Conservation (phyloP, 2,888 invertebrate genomes). For the Priocnemis perturbator region DNA sequence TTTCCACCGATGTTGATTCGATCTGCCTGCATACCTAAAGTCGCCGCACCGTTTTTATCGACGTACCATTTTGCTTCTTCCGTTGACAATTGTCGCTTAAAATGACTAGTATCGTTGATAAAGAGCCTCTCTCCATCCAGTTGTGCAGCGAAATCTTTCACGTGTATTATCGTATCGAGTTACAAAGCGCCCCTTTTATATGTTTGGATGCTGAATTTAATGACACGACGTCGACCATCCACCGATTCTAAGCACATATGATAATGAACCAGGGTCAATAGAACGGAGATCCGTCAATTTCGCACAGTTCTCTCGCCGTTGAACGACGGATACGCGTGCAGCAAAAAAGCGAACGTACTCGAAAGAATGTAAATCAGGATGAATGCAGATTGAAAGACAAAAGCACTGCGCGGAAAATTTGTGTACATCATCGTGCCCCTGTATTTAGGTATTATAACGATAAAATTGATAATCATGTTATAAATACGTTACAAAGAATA, state of each 20-base stretch:
- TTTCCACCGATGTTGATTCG: conserved; percentile 7
- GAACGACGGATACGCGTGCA: conserved; percentile 41
- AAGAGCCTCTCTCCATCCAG: too few relatives aligned
- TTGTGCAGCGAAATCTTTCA: too few relatives aligned
- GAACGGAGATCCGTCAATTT: not conserved
- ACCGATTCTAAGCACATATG: conserved; percentile 33
- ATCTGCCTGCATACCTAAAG: conserved; percentile 1
- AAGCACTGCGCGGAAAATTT: conserved; percentile 48
- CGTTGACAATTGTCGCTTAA: too few relatives aligned
- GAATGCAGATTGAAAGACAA: conserved; percentile 14
- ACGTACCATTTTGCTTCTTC: not conserved
- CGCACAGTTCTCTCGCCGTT: conserved; percentile 21
- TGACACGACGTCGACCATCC: conserved; percentile 36
- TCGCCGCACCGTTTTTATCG: not conserved
- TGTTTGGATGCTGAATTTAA: conserved; percentile 29
- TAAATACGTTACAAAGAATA: conserved; percentile 60
- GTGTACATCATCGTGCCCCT: conserved; percentile 67
- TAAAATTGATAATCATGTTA: conserved; percentile 72
- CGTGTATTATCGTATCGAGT: too few relatives aligned
- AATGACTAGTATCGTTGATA: too few relatives aligned
- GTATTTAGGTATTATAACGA: conserved; percentile 73
- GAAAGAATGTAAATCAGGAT: conserved; percentile 1
- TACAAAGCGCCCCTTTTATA: too few relatives aligned
- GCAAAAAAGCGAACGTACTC: conserved; percentile 47
- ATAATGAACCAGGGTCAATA: not conserved